Base-by-base conservation (phyloP, 2,888 invertebrate genomes). In the Netelia virgata region DNA sequence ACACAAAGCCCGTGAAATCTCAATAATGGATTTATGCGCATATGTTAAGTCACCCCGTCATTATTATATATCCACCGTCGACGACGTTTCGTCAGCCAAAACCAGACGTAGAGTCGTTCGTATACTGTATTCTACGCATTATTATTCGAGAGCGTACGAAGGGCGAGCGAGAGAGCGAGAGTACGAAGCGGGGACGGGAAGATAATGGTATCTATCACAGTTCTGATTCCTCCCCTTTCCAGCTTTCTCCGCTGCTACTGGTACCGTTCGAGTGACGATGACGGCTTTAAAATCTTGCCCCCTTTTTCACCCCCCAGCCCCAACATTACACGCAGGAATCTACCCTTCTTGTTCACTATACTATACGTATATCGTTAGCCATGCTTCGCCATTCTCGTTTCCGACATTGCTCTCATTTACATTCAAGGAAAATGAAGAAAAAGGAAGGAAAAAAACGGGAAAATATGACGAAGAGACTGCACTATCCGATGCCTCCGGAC, bases 21-120 rank as follows among this genome's bases (percentile, higher is more conserved):
- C 91, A 92, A 93, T 93, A 93, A 93, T 93, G 90, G 92, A 93
- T 93, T 93, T 93, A 93, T 93, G 93, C 93, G 91, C 93, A 93
- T 93, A 93, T 93, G 93, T 91, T 92, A 91, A 92, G 89, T 87
- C 85, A 85, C 82, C 88, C 83, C 87, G 88, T 88, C 90, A 91
- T 93, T 91, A 93, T 93, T 92, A 91, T 84, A 77, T 78, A 79
- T 70, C 41, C 69, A 77, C 75, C 59, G 61, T 82, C 68, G 79
- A 55, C 57, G 75, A 72, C 20, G 73, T 77, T 64, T 76, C 20
- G 55, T 73, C 69, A 66, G 53, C 68, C 41, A 55, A 81, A 81
- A 84, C 77, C 73, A 77, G 81, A 77, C 73, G 64, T 36, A 53
- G 16, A 55, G 61, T 47, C 36, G 63, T 28, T 28, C 41, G 68